Percentiles rank a stretch among this genome's conserved stretches.
These are phyloP conservation scores for Heterodera schachtii DNA, from an alignment of 1,140 invertebrate genomes.

Conservation along the genomic window DNA sequence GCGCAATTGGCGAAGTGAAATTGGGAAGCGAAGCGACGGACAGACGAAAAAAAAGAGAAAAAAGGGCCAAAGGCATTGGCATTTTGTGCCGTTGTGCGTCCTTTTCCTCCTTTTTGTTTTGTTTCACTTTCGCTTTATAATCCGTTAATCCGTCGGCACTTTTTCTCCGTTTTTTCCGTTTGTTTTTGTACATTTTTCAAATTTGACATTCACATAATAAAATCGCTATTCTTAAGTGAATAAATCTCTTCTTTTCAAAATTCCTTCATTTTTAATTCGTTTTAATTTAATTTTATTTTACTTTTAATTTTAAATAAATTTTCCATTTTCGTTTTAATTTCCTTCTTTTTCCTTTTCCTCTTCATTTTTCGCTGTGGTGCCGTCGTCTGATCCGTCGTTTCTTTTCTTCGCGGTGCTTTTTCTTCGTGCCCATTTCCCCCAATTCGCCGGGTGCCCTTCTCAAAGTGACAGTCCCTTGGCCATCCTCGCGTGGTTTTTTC, in stretches of 20 bases:
- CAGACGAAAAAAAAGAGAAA: too few species aligned
- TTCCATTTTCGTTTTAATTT: slow-evolving; percentile 2
- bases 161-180: too few species aligned
- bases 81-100: too few species aligned
- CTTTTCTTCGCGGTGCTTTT: background rate
- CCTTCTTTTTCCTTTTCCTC: background rate
- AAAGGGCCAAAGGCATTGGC: too few species aligned
- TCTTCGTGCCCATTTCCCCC: background rate
- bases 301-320: background rate
- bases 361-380: background rate
- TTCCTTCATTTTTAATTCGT: background rate
- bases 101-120: too few species aligned
- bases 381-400: background rate
- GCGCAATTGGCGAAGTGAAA: background rate
- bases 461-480: background rate
- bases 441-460: slow-evolving; percentile 1
- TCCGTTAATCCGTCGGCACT: too few species aligned
- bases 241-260: too few species aligned
- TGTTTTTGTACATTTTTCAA: too few species aligned
- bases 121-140: too few species aligned
- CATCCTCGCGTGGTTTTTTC: background rate
- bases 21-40: too few species aligned
- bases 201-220: too few species aligned
- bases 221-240: too few species aligned
- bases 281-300: background rate